Evolutionary conservation across 1,140 invertebrate species (phyloP), one percentile per base, ranked within the genome.

Genomic region (Musca domestica): DNA sequence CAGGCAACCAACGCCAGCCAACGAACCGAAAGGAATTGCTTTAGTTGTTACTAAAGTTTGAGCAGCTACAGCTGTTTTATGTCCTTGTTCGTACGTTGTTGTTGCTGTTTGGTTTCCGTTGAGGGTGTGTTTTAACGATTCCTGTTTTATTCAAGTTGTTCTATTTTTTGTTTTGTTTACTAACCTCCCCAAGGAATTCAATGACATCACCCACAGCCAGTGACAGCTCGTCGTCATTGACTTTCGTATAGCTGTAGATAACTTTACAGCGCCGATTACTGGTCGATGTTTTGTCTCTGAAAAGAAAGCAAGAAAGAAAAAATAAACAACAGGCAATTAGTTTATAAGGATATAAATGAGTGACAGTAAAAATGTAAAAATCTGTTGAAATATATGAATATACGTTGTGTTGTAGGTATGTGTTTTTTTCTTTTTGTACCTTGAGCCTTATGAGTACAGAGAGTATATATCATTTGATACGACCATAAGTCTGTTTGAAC

Each of bases 171-270:
- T 10, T 61, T 19, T 61, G n/a, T 61, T 48, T 66, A 76, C 78
- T 70, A 73, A 93, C 92, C 86, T 95, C 94, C 51, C 92, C 90
- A 58, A 96, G 83, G 71, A 97, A 91, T 80, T 93, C 91, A 67
- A 98, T 90, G 10, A 92, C 84, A 82, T 98, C 94, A 73, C 94
- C 91, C 58, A 95, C 91, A 72, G 89, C 86, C 64, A 98, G 85
- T 64, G 87, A 87, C 68, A 98, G 82, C 81, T 98, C 96, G 83
- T 98, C 96, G 71, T 92, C 90, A 81, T 98, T 95, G 56, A 91
- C 90, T 56, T 95, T 95, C 66, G 90, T 87, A 81, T 98, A 98
- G 76, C 92, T 95, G 82, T 92, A 98, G 41, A 96, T 85, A 25
- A 95, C 96, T 78, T 89, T 88, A 80, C 93, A 95, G 74, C 87